Base-by-base conservation (phyloP, 2,888 invertebrate species). In the Ectemnius cavifrons region DNA sequence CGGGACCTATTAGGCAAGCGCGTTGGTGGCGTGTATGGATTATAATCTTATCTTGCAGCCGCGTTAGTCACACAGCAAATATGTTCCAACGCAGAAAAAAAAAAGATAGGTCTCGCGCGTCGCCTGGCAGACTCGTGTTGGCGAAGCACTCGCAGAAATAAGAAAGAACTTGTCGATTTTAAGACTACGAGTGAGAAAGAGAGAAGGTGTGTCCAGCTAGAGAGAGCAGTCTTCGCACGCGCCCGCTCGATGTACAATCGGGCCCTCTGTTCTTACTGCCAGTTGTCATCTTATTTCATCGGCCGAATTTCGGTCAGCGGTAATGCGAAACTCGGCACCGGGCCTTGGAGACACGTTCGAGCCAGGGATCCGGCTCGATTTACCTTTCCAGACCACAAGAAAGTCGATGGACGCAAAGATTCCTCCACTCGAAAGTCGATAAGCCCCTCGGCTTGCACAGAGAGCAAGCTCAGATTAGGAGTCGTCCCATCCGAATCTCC, bases 341-440 rank as follows among this genome's bases (percentile, higher is more conserved):
- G 72, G 58, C 71, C 66, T 37, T 78, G 62, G 63, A 58, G 65
- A 72, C 74, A 67, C 63, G 76, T 71, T 67, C 66, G 76, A 71
- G 23, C 23, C 3, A 23, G 68, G 70, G 78, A 78, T 75, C 76
- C 78, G 77, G 82, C 81, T 85, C 83, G 73, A 83, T 83, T 83
- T 84, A 85, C 83, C 79, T 76, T 74, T 72, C 66, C 64, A 73
- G 78, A 82, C 81, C 81, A 78, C 83, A 81, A 78, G 76, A 78
- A 79, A 82, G 78, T 77, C 77, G 73, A 80, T 66, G 80, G 70
- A 61, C 61, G 75, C 67, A 71, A 75, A 73, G 71, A 81, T 76
- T 79, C 73, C 65, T 63, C 67, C 46, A 67, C 68, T 74, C 69
- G 77, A 79, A 67, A 68, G 67, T 69, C 75, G 77, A 75, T 72